Evolutionary conservation across 1,140 invertebrate species (phyloP), one percentile per base, ranked within the genome.

Genomic region (Steinernema feltiae): DNA sequence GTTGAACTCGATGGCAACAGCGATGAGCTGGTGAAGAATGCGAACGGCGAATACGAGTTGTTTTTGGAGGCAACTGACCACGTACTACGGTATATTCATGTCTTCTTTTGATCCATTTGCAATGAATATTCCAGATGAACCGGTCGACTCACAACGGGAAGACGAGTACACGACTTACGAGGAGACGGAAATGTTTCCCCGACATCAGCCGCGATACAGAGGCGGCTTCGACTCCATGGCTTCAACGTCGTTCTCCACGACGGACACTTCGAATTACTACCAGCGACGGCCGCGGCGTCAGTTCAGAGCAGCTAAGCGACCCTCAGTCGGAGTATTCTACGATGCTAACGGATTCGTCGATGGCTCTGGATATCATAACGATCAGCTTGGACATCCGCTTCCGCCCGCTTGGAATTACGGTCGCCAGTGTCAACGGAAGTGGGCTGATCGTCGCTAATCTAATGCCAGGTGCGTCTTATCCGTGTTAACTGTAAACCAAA

Each of bases 311-410:
- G 3, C 17, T 17, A n/a, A n/a, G n/a, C 75, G 29, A 24, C 74
- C n/a, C 69, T 3, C 12, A 74, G 72, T 63, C 72, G 7, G 32
- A 74, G 29, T 74, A 74, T 27, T 63, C 53, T 3, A 63, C 53
- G 15, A 63, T 63, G 53, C 53, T 63, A 27, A 63, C 53, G 24
- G 53, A 63, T 3, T 63, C 53, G 12, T 63, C 53, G 15, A 63
- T 63, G 53, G 53, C 53, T 12, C 15, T 63, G 15, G 53, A 63
- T 21, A 63, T 63, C 53, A 27, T 63, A 7, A 63, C 53, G 15
- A 27, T 63, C 15, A 15, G 24, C 53, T n/a, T 63, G 15, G 53
- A 63, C 53, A 63, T 63, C 24, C 53, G 53, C 53, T 63, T 15
- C 53, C 12, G 24, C 7, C 53, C 53, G 3, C 53, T 63, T 3